Evolutionary conservation across 2,113 vertebrate species (phyloP).

Genomic region (Crotalus horridus): DNA sequence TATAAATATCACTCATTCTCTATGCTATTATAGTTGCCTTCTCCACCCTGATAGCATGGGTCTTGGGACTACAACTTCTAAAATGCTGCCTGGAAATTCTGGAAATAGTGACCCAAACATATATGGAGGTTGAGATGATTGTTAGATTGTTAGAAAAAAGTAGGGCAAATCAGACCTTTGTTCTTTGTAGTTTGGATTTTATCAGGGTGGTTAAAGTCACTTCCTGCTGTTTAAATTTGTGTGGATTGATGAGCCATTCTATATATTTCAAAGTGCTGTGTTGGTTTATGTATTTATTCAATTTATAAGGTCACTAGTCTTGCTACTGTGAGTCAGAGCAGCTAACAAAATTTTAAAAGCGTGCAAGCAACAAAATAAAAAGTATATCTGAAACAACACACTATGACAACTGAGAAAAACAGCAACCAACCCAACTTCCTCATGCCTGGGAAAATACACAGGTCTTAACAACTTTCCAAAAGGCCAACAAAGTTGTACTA

Average conservation of each 20-base stretch:
- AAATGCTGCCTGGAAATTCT: background rate
- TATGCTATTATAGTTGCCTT: background rate
- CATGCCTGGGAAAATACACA: background rate
- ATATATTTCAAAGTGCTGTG: background rate
- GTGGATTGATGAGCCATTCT: background rate
- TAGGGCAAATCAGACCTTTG: background rate
- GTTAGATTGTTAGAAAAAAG: background rate
- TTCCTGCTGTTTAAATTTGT: background rate
- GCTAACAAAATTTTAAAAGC: background rate
- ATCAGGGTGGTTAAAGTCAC: background rate
- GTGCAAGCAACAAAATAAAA: background rate
- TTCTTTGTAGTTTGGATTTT: background rate
- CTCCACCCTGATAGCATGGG: background rate
- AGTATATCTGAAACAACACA: background rate
- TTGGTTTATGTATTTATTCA: background rate
- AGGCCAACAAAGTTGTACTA: background rate
- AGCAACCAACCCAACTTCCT: background rate
- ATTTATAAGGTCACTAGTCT: background rate
- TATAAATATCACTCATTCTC: background rate
- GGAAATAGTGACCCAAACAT: background rate
- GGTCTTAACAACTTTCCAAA: background rate
- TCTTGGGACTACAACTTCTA: background rate
- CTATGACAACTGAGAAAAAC: background rate
- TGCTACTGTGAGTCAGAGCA: background rate
- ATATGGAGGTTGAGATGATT: background rate